Base-by-base conservation (phyloP, 2,888 invertebrate species). In the Lymantria monacha region DNA sequence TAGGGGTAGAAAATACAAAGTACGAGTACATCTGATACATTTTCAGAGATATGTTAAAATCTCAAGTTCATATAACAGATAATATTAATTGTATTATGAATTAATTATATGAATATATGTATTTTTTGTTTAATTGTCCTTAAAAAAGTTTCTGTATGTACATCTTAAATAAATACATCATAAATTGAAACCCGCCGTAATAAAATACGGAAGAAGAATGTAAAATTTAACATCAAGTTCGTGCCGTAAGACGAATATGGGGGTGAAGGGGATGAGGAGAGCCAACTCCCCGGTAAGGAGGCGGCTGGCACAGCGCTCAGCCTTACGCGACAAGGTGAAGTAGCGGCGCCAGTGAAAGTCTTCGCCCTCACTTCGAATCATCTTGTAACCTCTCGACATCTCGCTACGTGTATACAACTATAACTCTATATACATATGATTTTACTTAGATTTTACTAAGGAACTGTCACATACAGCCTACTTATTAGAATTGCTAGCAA, bases 321-420 rank as follows among this genome's bases (percentile, higher is more conserved):
- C 9, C 9, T 7, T 10, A 33, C 33, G 57, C 78, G 84, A 76
- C 86, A 84, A 85, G 87, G 85, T 87, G 83, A 87, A 87, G 86
- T 83, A 75, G 71, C 71, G 85, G 81, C 85, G 87, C 80, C 86
- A 86, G 84, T 82, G 87, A 88, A 86, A 87, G 87, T 85, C 75
- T 61, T 76, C 70, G 66, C 69, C 63, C 66, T 59, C 62, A 63
- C 48, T 46, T 45, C 47, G 57, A 59, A 30, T 48, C 52, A 64
- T 65, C 66, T 66, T 57, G 40, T 55, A 53, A 51, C 51, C 56
- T 58, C 53, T 49, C 57, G 48, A 40, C 59, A 65, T 61, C 63
- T 56, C 58, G 44, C 44, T 38, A 43, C 14, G 15, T 43, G 22
- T 9, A 12, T 42, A 36, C 15, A 45, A 12, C 7, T 30, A 40